Conservation (phyloP, 2,113 vertebrate species). For the Gracilinanus agilis region DNA sequence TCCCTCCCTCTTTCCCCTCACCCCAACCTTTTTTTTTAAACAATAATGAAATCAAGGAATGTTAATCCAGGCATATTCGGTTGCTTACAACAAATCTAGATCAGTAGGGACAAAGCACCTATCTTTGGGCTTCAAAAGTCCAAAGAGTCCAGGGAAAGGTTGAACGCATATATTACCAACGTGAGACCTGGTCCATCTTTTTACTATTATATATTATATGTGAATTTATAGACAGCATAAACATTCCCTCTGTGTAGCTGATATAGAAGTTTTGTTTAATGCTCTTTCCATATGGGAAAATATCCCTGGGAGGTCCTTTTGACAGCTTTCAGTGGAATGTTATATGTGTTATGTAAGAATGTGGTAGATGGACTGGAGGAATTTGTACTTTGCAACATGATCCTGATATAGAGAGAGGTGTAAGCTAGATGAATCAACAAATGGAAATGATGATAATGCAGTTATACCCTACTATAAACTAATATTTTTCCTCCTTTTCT, state of each 20-base stretch:
- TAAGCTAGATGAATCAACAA: conserved; percentile 66
- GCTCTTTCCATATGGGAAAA: conserved; percentile 73
- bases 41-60: conserved; percentile 59
- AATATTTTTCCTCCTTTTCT: conserved; percentile 2
- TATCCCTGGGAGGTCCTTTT: conserved; percentile 73
- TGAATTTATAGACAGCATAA: conserved; percentile 63
- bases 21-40: conserved; percentile 27
- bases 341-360: conserved; percentile 77
- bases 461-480: background rate
- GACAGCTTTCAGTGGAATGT: conserved; percentile 80
- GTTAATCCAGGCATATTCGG: conserved; percentile 43
- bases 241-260: conserved; percentile 67
- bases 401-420: conserved; percentile 68
- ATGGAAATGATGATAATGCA: conserved; percentile 53
- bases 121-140: background rate
- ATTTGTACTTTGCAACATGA: conserved; percentile 72
- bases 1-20: conserved; percentile 13
- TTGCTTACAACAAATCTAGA: background rate
- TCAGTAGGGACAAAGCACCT: background rate
- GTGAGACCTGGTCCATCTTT: background rate
- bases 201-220: background rate
- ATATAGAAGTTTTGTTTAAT: conserved; percentile 73
- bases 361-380: conserved; percentile 57
- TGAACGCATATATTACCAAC: background rate
- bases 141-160: background rate